These are phyloP conservation scores for Camponotus fellah DNA, from an alignment of 2,888 invertebrate genomes.

Conservation along the genomic window DNA sequence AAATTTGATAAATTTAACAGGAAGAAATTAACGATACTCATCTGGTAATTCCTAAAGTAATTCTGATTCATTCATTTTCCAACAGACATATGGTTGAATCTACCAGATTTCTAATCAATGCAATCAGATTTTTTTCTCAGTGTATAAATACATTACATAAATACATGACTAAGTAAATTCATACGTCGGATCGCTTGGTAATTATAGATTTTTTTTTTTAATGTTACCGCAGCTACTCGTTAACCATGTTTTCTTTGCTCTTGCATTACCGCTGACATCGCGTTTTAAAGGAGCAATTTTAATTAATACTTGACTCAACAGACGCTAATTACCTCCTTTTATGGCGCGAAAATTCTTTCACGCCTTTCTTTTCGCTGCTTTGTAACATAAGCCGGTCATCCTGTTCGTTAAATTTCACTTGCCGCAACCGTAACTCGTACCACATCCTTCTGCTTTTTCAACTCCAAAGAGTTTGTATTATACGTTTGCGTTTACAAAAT, in stretches of 20 bases:
- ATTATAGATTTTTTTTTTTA: neutral
- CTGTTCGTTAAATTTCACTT: slow-evolving; percentile 68
- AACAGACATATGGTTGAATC: too few relatives aligned
- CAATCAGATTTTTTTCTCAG: too few relatives aligned
- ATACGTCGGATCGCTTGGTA: neutral
- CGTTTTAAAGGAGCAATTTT: slow-evolving; percentile 67
- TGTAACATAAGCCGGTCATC: slow-evolving; percentile 69
- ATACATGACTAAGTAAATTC: neutral
- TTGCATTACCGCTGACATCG: slow-evolving; percentile 52
- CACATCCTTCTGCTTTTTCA: slow-evolving; percentile 22
- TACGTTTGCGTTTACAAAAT: neutral
- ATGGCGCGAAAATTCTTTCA: slow-evolving; percentile 59
- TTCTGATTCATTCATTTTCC: too few relatives aligned
- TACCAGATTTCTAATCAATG: too few relatives aligned
- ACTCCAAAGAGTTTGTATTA: neutral
- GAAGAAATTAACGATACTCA: too few relatives aligned
- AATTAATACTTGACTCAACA: slow-evolving; percentile 69
- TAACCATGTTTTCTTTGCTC: slow-evolving; percentile 45
- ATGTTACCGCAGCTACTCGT: slow-evolving; percentile 10
- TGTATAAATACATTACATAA: too few relatives aligned
- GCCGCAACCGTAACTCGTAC: slow-evolving; percentile 48
- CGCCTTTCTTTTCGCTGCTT: slow-evolving; percentile 63
- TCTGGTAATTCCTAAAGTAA: too few relatives aligned
- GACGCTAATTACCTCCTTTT: slow-evolving; percentile 70
- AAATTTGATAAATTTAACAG: too few relatives aligned